Percentiles rank a stretch among this genome's conserved stretches.
Evolutionary conservation across 2,113 vertebrate genomes (phyloP).

Genomic region (Phyllostomus discolor): DNA sequence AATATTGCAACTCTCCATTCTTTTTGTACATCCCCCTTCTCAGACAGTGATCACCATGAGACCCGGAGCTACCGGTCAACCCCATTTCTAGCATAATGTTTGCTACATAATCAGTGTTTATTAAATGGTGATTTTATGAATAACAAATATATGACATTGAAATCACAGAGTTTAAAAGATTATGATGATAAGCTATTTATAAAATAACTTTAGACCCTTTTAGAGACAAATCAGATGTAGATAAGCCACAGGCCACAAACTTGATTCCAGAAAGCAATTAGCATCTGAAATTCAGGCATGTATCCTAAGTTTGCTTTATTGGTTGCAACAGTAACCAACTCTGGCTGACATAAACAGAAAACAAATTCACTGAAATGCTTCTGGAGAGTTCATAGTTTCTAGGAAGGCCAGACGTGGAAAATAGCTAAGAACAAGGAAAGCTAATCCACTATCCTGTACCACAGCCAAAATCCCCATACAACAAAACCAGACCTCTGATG

Average conservation of each 20-base stretch:
- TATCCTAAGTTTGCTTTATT: neutral
- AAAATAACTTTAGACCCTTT: neutral
- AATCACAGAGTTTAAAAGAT: neutral
- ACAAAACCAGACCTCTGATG: neutral
- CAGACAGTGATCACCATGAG: neutral
- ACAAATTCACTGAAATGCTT: neutral
- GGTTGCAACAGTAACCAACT: neutral
- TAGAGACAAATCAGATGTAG: neutral
- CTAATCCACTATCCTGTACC: neutral
- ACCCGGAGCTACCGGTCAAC: neutral
- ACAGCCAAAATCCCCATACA: neutral
- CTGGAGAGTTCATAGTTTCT: neutral
- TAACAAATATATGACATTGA: neutral
- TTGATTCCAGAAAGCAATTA: conserved; percentile 6
- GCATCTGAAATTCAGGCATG: neutral
- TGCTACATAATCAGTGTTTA: neutral
- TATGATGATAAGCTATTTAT: neutral
- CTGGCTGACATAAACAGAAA: conserved; percentile 11
- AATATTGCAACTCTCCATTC: neutral
- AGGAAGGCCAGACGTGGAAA: conserved; percentile 14
- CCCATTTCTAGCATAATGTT: neutral
- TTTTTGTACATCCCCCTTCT: neutral
- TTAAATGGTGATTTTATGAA: neutral
- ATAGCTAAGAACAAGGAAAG: neutral
- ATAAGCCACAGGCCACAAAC: neutral